Evolutionary conservation across 2,888 invertebrate genomes (phyloP), one percentile per base, ranked within the genome.

Genomic region (Zaprionus bogoriensis): DNA sequence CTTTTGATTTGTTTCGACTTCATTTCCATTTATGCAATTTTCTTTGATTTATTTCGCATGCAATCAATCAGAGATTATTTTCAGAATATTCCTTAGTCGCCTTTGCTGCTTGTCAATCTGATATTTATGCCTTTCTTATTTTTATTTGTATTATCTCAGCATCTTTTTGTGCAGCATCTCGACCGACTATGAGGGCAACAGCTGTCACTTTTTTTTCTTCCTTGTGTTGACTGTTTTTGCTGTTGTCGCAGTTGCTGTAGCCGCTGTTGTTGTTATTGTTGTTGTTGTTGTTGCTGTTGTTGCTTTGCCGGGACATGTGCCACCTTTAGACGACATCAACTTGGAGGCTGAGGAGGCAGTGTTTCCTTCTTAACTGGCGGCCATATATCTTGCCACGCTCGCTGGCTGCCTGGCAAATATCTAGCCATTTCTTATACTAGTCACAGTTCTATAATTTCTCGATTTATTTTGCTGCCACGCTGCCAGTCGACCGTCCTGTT

Each of bases 381-480:
- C 51, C 66, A 80, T 80, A 80, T 83, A 80, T 80, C 86, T 86
- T 86, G 77, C 65, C 84, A 86, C 81, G 74, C 65, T 85, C 48
- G 60, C 73, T 73, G 62, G 63, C 17, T 59, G 67, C 59, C 62
- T 82, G 77, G 77, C 66, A 77, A 75, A 77, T 75, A 74, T 83
- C 74, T 74, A 74, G 82, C 82, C 74, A 82, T 87, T 85, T 87
- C 87, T 87, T 82, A 87, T 79, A 71, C 87, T 76, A 82, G 87
- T 82, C 82, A 82, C 82, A 82, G 87, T 82, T 82, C 87, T 82
- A 82, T 84, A 82, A 82, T 87, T 82, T 82, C 79, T 85, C 82
- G 82, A 82, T 82, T 82, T 87, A 82, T 82, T 81, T 74, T 78
- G 61, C 64, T 73, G 78, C 63, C 67, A 66, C 27, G 39, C 58